phyloP scores from a whole-genome alignment of 2,888 invertebrate species.

The Nysson spinosus region DNA sequence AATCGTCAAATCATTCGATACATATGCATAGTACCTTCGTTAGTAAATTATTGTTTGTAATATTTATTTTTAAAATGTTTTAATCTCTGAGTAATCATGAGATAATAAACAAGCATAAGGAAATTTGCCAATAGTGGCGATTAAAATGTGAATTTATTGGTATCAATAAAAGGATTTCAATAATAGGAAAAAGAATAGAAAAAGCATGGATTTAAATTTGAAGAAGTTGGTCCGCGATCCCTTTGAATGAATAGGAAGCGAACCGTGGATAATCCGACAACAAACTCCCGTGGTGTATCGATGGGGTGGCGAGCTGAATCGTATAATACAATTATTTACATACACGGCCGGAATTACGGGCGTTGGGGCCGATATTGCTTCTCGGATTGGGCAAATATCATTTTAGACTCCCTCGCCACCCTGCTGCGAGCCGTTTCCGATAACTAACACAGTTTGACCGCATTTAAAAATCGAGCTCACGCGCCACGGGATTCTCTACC shows the following conservation, averaged over 20 bases:
- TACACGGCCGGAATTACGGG: constrained; percentile 64
- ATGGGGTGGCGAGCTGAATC: constrained; percentile 42
- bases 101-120: too few species aligned
- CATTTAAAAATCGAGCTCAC: constrained; percentile 36
- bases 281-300: constrained; percentile 58
- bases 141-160: too few species aligned
- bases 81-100: too few species aligned
- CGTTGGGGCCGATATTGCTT: constrained; percentile 62
- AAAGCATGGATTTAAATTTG: constrained; percentile 52
- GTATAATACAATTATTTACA: constrained; percentile 74
- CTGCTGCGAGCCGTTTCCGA: constrained; percentile 39
- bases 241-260: constrained; percentile 59
- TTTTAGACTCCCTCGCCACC: constrained; percentile 60
- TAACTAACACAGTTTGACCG: constrained; percentile 48
- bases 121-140: too few species aligned
- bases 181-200: constrained; percentile 15
- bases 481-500: constrained; percentile 15
- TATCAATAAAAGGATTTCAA: too few species aligned
- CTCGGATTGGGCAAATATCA: constrained; percentile 70
- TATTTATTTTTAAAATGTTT: too few species aligned
- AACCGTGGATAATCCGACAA: constrained; percentile 64
- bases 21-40: too few species aligned
- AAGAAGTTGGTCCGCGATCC: constrained; percentile 57
- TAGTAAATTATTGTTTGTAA: too few species aligned
- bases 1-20: too few species aligned